Conservation (phyloP, 2,888 invertebrate species). For the Torymus aiolomorphi region DNA sequence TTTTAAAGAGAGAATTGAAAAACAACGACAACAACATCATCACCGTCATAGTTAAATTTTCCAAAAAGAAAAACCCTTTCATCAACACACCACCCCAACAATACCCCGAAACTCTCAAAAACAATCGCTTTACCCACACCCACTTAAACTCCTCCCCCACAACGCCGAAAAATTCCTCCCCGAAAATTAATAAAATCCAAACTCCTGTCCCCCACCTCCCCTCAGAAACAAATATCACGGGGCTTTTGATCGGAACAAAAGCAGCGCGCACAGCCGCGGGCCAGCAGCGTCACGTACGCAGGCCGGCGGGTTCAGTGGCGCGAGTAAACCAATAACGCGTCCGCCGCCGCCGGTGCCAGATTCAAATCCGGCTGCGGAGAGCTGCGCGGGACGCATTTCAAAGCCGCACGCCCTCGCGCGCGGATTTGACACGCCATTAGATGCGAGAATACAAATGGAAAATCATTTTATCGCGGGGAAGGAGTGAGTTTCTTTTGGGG, state of each 20-base stretch:
- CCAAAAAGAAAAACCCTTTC: too few species aligned
- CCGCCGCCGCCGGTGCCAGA: slow-evolving; percentile 73
- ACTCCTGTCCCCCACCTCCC: too few species aligned
- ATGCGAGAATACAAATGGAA: slow-evolving; percentile 58
- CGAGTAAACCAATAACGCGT: slow-evolving; percentile 76
- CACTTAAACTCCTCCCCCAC: too few species aligned
- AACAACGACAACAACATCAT: too few species aligned
- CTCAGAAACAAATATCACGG: background rate
- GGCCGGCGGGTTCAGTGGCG: slow-evolving; percentile 71
- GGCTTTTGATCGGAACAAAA: slow-evolving; percentile 27
- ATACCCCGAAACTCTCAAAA: too few species aligned
- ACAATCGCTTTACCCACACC: too few species aligned
- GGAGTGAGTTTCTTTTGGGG: background rate
- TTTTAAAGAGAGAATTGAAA: too few species aligned
- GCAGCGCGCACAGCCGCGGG: background rate
- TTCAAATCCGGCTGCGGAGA: slow-evolving; percentile 71
- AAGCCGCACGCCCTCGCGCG: slow-evolving; percentile 59
- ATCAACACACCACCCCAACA: too few species aligned
- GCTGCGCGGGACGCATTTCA: background rate
- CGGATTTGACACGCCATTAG: slow-evolving; percentile 72
- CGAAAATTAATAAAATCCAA: slow-evolving; percentile 44
- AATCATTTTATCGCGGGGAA: slow-evolving; percentile 56
- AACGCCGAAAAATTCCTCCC: slow-evolving; percentile 9
- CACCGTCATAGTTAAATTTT: too few species aligned
- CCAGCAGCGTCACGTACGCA: slow-evolving; percentile 52